Evolutionary conservation across 1,140 invertebrate genomes (phyloP).

Genomic region (Tetramorium parvispinum): DNA sequence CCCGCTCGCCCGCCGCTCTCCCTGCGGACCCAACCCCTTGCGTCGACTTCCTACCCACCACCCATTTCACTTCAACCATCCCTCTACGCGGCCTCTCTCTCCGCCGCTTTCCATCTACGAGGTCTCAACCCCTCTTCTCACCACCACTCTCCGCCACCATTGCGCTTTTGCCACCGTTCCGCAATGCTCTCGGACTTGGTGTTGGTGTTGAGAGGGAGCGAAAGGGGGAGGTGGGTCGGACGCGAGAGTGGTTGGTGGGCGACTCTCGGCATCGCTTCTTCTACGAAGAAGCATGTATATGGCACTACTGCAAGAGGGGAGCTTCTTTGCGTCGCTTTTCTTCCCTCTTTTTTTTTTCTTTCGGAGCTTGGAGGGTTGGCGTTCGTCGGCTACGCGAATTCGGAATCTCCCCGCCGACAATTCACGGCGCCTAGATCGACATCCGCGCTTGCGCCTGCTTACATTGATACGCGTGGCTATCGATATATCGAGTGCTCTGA

Average conservation of each 20-base stretch:
- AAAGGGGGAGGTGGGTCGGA: conserved; percentile 15
- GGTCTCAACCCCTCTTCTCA: conserved; percentile 60
- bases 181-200: conserved; percentile 69
- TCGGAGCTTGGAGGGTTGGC: neutral
- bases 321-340: conserved; percentile 55
- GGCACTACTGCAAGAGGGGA: conserved; percentile 15
- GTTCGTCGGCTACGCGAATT: conserved; percentile 54
- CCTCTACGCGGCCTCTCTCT: conserved; percentile 46
- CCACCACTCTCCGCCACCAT: conserved; percentile 64
- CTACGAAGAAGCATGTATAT: conserved; percentile 67
- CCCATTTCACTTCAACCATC: conserved; percentile 57
- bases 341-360: conserved; percentile 19
- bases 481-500: conserved; percentile 44
- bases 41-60: conserved; percentile 47
- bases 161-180: conserved; percentile 74
- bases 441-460: conserved; percentile 18
- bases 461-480: conserved; percentile 8
- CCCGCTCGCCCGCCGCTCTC: neutral
- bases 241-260: conserved; percentile 53
- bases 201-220: conserved; percentile 39
- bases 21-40: conserved; percentile 21
- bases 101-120: conserved; percentile 62
- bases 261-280: conserved; percentile 70
- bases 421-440: conserved; percentile 12
- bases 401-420: conserved; percentile 43